A percentile compares a stretch with the other conserved stretches of the same genome.
phyloP scores from a whole-genome alignment of 2,888 invertebrate genomes.

The Eledone cirrhosa region DNA sequence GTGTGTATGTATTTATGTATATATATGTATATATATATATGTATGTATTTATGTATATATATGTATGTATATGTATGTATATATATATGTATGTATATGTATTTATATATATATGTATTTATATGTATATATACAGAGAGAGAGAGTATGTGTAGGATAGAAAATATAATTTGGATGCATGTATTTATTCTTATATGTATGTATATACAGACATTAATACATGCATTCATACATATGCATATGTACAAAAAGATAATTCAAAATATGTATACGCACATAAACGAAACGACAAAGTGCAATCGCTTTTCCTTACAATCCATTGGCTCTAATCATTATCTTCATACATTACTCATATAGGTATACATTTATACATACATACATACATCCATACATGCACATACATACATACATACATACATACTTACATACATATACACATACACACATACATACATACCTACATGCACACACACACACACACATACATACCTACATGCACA shows the following conservation, averaged over 20 bases:
- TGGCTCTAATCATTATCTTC: too few relatives aligned
- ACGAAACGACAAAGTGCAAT: too few relatives aligned
- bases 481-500: background rate
- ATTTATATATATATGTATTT: background rate
- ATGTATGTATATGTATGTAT: background rate
- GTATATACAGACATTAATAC: background rate
- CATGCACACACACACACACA: background rate
- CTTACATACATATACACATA: background rate
- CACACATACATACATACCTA: background rate
- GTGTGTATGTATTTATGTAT: background rate
- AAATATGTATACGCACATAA: too few relatives aligned
- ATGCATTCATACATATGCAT: background rate
- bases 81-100: background rate
- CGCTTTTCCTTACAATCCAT: too few relatives aligned
- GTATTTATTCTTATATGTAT: background rate
- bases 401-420: background rate
- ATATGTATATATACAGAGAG: background rate
- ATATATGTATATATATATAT: conserved; percentile 9
- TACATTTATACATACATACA: too few relatives aligned
- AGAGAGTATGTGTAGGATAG: background rate
- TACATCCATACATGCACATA: too few relatives aligned
- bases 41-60: background rate
- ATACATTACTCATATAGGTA: too few relatives aligned
- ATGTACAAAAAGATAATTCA: too few relatives aligned
- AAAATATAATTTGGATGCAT: background rate